Conservation (phyloP, 2,888 invertebrate genomes). For the Pedicia rivosa region DNA sequence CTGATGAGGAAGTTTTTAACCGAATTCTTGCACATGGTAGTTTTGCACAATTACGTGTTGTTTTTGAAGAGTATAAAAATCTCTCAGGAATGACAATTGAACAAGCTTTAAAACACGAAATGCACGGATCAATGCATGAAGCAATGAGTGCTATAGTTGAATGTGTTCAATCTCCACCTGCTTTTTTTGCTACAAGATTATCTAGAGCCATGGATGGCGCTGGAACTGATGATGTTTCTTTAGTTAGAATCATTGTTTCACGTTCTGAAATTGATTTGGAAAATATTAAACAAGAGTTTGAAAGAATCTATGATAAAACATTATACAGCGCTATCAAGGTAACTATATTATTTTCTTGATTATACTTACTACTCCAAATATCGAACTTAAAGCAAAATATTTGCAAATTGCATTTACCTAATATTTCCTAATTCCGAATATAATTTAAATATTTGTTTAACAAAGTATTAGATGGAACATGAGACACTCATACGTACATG, state of each 20-base stretch:
- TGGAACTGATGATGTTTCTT: conserved; percentile 54
- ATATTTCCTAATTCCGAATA: too few species aligned
- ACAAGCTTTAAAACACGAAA: conserved; percentile 50
- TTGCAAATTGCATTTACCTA: too few species aligned
- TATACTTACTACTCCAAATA: too few species aligned
- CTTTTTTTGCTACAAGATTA: conserved; percentile 53
- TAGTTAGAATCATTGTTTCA: conserved; percentile 54
- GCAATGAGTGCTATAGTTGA: conserved; percentile 61
- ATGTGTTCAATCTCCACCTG: conserved; percentile 46
- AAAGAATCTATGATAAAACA: conserved; percentile 50
- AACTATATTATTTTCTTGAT: conserved; percentile 15
- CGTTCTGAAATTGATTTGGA: conserved; percentile 54
- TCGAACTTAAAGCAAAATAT: too few species aligned
- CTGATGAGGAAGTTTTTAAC: conserved; percentile 57
- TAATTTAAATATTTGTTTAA: too few species aligned
- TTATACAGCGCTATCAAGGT: conserved; percentile 46
- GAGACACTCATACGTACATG: too few species aligned
- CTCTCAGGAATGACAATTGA: conserved; percentile 56
- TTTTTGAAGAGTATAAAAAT: conserved; percentile 58
- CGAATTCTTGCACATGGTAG: conserved; percentile 57
- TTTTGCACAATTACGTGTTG: conserved; percentile 48
- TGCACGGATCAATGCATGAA: conserved; percentile 47
- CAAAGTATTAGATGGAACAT: too few species aligned
- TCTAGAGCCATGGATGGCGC: conserved; percentile 49
- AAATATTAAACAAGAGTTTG: conserved; percentile 52